Percentiles rank a stretch among this genome's conserved stretches.
phyloP scores from a whole-genome alignment of 1,140 invertebrate species.

The Alviniconcha marisindica region DNA sequence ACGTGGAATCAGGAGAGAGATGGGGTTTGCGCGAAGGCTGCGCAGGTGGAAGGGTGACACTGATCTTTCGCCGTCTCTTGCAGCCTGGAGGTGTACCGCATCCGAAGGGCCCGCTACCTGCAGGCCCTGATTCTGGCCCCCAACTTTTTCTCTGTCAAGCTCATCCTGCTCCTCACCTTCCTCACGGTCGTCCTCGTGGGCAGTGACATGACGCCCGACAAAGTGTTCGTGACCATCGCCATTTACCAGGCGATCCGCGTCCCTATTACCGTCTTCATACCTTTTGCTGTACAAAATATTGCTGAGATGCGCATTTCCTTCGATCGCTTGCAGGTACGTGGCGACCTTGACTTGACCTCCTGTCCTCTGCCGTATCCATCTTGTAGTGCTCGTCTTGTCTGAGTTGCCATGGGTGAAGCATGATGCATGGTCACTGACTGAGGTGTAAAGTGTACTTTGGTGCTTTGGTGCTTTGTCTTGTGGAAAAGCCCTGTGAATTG shows the following conservation, averaged over 20 bases:
- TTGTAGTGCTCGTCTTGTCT: no score
- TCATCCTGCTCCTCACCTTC: conserved; percentile 70
- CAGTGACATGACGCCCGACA: conserved; percentile 51
- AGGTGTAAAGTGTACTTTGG: no score
- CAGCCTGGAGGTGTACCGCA: conserved; percentile 63
- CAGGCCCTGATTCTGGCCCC: conserved; percentile 63
- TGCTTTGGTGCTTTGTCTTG: no score
- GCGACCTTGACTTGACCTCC: neutral
- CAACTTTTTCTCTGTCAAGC: conserved; percentile 68
- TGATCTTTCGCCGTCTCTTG: conserved; percentile 36
- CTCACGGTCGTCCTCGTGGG: conserved; percentile 57
- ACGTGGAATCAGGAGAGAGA: no score
- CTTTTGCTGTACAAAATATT: conserved; percentile 57
- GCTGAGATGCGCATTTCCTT: conserved; percentile 61
- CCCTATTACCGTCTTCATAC: conserved; percentile 55
- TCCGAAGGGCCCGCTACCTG: conserved; percentile 54
- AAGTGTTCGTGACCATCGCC: conserved; percentile 56
- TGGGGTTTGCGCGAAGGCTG: no score
- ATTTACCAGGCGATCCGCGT: conserved; percentile 54
- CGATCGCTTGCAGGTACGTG: conserved; percentile 43
- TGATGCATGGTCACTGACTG: neutral
- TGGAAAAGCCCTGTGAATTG: no score
- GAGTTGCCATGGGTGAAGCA: no score
- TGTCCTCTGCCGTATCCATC: neutral
- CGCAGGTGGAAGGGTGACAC: no score